A percentile compares a stretch with the other conserved stretches of the same genome.
These are phyloP conservation scores for Neotragus pygmaeus DNA, from an alignment of 2,113 vertebrate genomes.

Conservation along the genomic window DNA sequence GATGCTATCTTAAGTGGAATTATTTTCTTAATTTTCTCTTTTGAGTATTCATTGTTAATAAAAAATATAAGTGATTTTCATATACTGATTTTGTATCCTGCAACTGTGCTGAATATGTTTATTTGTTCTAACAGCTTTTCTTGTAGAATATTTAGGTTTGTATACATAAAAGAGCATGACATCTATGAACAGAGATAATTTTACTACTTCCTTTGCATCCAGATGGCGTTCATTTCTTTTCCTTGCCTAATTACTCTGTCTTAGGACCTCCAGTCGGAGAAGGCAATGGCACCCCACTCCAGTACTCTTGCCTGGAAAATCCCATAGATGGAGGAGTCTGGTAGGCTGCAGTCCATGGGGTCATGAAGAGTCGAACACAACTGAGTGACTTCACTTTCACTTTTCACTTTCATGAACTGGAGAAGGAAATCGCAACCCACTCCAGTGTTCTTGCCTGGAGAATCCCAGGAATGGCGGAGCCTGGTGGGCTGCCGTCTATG, in stretches of 20 bases:
- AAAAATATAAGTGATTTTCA: neutral
- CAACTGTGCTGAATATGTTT: neutral
- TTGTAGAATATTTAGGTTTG: neutral
- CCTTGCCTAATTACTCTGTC: neutral
- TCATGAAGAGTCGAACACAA: fast-evolving
- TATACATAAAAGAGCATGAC: neutral
- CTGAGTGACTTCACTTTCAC: too few relatives aligned
- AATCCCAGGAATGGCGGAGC: too few relatives aligned
- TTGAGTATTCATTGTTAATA: neutral
- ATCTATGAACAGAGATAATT: neutral
- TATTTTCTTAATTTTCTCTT: neutral
- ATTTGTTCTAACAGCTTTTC: neutral
- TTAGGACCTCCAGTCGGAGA: neutral
- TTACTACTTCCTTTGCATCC: neutral
- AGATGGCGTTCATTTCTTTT: neutral
- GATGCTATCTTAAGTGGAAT: neutral
- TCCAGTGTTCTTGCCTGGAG: too few relatives aligned
- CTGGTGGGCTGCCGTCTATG: too few relatives aligned
- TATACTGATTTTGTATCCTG: neutral
- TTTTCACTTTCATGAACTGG: too few relatives aligned
- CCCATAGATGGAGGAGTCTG: too few relatives aligned
- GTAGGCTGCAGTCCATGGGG: too few relatives aligned
- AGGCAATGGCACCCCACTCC: too few relatives aligned
- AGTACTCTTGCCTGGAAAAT: too few relatives aligned
- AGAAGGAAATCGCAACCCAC: too few relatives aligned